phyloP scores from a whole-genome alignment of 2,113 vertebrate species.

The Ploceus nigricollis region DNA sequence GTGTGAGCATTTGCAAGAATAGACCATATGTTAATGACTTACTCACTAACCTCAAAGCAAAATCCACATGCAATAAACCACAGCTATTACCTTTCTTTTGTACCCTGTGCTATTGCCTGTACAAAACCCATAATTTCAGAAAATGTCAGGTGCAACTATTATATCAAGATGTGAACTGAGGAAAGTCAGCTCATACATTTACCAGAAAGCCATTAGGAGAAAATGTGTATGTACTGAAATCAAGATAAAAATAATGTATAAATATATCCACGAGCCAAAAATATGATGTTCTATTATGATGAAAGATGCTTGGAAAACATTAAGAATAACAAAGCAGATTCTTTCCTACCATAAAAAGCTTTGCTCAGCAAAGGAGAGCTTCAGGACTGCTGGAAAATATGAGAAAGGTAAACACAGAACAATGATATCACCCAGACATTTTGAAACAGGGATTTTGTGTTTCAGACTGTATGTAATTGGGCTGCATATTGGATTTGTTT shows the following conservation, averaged over 20 bases:
- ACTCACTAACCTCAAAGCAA: background rate
- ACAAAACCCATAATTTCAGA: background rate
- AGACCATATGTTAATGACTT: constrained; percentile 4
- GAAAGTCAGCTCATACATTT: background rate
- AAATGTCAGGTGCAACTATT: background rate
- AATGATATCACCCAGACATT: background rate
- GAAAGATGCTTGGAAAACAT: constrained; percentile 16
- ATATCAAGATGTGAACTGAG: background rate
- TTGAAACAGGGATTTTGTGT: background rate
- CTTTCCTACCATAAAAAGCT: constrained; percentile 34
- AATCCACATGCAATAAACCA: background rate
- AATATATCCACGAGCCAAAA: background rate
- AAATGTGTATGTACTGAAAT: background rate
- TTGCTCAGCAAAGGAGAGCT: background rate
- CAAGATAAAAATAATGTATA: background rate
- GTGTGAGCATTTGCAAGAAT: background rate
- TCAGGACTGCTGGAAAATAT: constrained; percentile 36
- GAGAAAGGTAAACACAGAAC: constrained; percentile 27
- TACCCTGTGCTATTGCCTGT: background rate
- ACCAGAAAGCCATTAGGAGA: background rate
- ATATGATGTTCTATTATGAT: background rate
- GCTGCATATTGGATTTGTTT: background rate
- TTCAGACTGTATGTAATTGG: background rate
- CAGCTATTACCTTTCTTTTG: background rate
- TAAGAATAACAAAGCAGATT: constrained; percentile 21